Evolutionary conservation across 2,113 vertebrate genomes (phyloP), one percentile per base, ranked within the genome.

Genomic region (Melanocharis versteri): DNA sequence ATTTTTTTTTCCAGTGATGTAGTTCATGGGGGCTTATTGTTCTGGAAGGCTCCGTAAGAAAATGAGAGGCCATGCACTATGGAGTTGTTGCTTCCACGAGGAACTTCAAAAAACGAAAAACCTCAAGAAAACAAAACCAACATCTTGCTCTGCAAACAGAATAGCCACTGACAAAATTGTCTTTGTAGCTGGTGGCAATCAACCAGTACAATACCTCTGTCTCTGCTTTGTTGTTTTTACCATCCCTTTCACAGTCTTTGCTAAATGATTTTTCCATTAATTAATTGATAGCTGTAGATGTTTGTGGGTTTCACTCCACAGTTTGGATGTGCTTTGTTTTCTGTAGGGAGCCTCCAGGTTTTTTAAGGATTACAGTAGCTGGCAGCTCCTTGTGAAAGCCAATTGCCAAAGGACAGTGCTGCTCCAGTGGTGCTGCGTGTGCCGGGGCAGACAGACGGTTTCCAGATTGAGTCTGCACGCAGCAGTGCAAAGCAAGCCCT

Each of bases 361-460:
- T 12, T 60, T 60, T 26, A 56, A 69, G 48, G 18, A 11, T 51
- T 12, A 8, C 62, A 56, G 57, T 19, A 64, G n/a, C 57, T 56
- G 70, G 39, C 30, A 75, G 57, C 48, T 72, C 27, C 72, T 33
- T 68, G 48, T 71, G 75, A 13, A 39, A 81, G 39, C 11, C 48
- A 7, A 28, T 26, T 64, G 75, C 33, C 0, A 2, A 20, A 23
- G 56, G 84, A 28, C 1, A 1, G 24, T 0, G 1, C 33, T 48
- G 86, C 15, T 22, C 54, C 87, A 18, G 57, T 4, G 18, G 20
- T 11, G 18, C 77, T 47, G 28, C 0, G 0, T 19, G 45, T n/a
- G 50, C 56, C 0, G 5, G 78, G 39, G 27, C 2, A 2, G 30
- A 50, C 69, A 37, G 51, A 42, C 17, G 0, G 3, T 17, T 56